Evolutionary conservation across 1,140 invertebrate genomes (phyloP), one percentile per base, ranked within the genome.

Genomic region (Drosophila rufa): DNA sequence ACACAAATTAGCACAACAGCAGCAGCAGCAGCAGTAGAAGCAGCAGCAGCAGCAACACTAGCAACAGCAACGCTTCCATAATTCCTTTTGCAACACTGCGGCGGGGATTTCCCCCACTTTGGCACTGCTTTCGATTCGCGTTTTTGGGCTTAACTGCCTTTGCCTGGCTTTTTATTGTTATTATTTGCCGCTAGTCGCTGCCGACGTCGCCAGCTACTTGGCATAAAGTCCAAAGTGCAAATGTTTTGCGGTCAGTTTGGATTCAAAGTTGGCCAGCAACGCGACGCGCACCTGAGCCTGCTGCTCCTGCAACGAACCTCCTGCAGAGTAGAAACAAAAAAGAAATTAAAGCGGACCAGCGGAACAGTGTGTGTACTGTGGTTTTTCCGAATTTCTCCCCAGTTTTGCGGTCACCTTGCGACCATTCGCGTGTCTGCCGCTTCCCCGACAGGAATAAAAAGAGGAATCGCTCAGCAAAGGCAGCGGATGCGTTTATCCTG

Each of bases 231-330:
- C 69, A 84, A 90, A 79, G 81, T 85, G 81, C 79, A 90, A 90
- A 90, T 85, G 82, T 81, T 91, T 91, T 90, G 86, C 82, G 86
- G 86, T 90, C 86, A 90, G 86, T 90, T 91, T 77, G 79, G 79
- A 75, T 82, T 91, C 74, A 73, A 86, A 85, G 86, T 90, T 90
- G 79, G 86, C 76, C 75, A 84, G 82, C 51, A 68, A 68, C 86
- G 86, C 79, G 85, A 84, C 85, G 79, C 62, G 70, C 60, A 77
- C 83, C 79, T 80, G 83, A 65, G 59, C 51, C 46, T 53, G 71
- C 79, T 76, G 83, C 67, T 62, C 51, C 46, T 53, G 71, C 38
- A 45, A 45, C 65, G 38, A 45, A 14, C 47, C 50, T 40, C 47
- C 47, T 42, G 12, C 30, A 11, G 12, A 12, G 17, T 33, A 33